Evolutionary conservation across 2,888 invertebrate genomes (phyloP), one percentile per base, ranked within the genome.

Genomic region (Synanthedon vespiformis): DNA sequence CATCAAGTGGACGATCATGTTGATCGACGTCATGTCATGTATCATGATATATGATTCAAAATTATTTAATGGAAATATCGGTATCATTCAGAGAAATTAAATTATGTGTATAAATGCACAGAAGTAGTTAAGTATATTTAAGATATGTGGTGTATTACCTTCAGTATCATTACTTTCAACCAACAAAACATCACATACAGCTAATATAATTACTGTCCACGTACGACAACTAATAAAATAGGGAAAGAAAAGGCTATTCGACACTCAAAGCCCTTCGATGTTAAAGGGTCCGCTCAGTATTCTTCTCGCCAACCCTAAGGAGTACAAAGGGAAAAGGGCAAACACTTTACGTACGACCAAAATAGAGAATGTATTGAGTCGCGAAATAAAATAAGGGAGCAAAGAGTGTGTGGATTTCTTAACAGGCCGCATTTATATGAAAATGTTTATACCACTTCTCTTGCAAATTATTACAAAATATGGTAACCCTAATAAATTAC

Each of bases 361-460:
- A 82, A 83, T 84, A 80, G 79, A 77, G 83, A 82, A 77, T 70
- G 85, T 83, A 87, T 86, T 85, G 85, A 86, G 85, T 85, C 83
- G 80, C 80, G 76, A 80, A 83, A 83, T 80, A 84, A 83, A 85
- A 84, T 83, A 79, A 79, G 82, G 85, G 78, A 67, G 60, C 68
- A 73, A 74, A 68, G 71, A 69, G 71, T 74, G 66, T 71, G 73
- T 70, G 70, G 70, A 72, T 71, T 67, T 67, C 65, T 67, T 72
- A 67, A 58, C n/a, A 27, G 56, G 52, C 52, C 57, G 52, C 54
- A 54, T 57, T 69, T 61, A 1, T 63, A 61, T 57, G 60, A 78
- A 79, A 83, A 4, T 68, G 80, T 48, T 67, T 51, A 34, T 55
- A 63, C 61, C 34, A 34, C 34, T 34, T 34, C 5, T 34, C 10